Evolutionary conservation across 1,140 invertebrate species (phyloP).

Genomic region (Radopholus similis): DNA sequence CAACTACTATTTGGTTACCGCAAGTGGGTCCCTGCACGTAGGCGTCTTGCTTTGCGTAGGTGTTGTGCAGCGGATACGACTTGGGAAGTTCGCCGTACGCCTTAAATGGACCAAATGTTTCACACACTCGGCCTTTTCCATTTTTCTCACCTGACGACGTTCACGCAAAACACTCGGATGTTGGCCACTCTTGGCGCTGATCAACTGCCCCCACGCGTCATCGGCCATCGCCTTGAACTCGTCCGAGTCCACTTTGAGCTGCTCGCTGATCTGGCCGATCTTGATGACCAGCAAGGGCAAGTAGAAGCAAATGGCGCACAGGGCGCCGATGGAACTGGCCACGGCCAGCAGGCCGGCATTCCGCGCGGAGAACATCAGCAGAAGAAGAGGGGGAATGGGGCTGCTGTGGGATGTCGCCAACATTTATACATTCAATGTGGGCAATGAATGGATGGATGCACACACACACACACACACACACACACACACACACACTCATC

Average conservation of each 20-base stretch:
- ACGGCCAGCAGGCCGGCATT: slow-evolving; percentile 49
- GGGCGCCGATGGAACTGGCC: slow-evolving; percentile 35
- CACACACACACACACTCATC: too few relatives aligned
- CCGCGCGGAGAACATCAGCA: slow-evolving; percentile 42
- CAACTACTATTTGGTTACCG: slow-evolving; percentile 20
- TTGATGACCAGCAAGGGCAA: slow-evolving; percentile 48
- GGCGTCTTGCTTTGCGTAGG: slow-evolving; percentile 49
- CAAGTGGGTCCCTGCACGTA: slow-evolving; percentile 46
- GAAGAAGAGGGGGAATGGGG: not conserved
- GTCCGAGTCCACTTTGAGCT: slow-evolving; percentile 53
- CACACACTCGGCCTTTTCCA: not conserved
- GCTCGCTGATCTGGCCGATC: slow-evolving; percentile 50
- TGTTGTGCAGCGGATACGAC: slow-evolving; percentile 53
- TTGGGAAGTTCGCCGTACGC: slow-evolving; percentile 44
- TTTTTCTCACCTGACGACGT: slow-evolving; percentile 16
- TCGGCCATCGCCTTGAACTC: slow-evolving; percentile 52
- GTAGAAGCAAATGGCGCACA: slow-evolving; percentile 45
- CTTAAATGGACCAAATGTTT: slow-evolving; percentile 18
- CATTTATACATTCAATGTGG: not conserved
- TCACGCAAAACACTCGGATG: slow-evolving; percentile 12
- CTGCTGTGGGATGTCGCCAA: not conserved
- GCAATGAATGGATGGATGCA: too few relatives aligned
- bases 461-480: too few relatives aligned
- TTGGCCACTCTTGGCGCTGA: slow-evolving; percentile 16
- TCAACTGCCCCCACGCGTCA: slow-evolving; percentile 48